Evolutionary conservation across 2,113 vertebrate genomes (phyloP).

Genomic region (Asarcornis scutulata): DNA sequence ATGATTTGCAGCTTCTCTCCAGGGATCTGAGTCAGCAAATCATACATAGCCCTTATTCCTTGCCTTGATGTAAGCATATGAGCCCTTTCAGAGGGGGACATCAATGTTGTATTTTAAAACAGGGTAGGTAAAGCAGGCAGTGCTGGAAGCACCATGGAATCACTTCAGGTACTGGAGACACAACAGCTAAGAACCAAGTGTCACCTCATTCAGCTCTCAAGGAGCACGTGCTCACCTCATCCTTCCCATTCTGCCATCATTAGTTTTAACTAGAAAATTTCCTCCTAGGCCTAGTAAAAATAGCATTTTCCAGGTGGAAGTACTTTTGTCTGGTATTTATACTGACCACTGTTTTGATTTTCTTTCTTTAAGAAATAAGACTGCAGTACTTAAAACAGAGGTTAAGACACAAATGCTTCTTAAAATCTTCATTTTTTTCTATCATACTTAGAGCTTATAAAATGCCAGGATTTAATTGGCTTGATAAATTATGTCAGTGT

Average conservation of each 20-base stretch:
- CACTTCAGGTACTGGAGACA: fast-evolving
- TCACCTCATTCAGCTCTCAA: neutral
- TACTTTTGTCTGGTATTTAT: neutral
- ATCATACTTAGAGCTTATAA: neutral
- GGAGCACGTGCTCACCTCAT: neutral
- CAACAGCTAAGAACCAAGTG: neutral
- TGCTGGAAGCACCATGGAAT: neutral
- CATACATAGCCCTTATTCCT: neutral
- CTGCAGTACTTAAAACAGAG: neutral
- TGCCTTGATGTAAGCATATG: neutral
- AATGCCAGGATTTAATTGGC: neutral
- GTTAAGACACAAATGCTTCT: neutral
- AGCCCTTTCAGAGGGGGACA: neutral
- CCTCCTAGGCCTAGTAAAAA: neutral
- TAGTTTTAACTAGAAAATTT: neutral
- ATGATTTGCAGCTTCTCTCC: neutral
- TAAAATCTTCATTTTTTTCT: neutral
- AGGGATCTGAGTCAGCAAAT: neutral
- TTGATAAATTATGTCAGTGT: no score
- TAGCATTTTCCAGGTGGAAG: neutral
- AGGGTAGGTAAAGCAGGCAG: neutral
- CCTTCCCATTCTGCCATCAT: neutral
- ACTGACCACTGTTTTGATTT: neutral
- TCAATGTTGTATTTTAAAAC: neutral
- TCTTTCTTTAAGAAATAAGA: neutral